Evolutionary conservation across 2,888 invertebrate genomes (phyloP).

Genomic region (Abrostola triplasia): DNA sequence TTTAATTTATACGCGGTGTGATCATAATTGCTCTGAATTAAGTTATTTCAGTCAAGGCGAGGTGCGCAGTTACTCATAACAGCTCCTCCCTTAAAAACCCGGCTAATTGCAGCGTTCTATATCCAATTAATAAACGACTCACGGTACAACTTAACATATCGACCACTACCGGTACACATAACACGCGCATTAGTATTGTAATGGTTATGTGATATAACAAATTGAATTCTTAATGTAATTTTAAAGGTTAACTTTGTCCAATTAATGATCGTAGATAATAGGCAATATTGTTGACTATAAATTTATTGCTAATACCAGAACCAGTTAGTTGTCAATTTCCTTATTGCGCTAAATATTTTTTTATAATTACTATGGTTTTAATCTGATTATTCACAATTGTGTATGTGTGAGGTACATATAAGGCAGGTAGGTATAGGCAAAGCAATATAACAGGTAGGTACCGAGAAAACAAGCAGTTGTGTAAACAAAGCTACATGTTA

Average conservation of each 20-base stretch:
- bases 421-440: slow-evolving; percentile 28
- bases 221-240: slow-evolving; percentile 63
- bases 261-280: slow-evolving; percentile 66
- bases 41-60: slow-evolving; percentile 67
- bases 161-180: slow-evolving; percentile 26
- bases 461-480: slow-evolving; percentile 8
- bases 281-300: slow-evolving; percentile 51
- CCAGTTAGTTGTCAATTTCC: slow-evolving; percentile 42
- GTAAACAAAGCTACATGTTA: neutral
- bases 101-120: slow-evolving; percentile 59
- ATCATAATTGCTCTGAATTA: slow-evolving; percentile 65
- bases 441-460: slow-evolving; percentile 23
- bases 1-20: slow-evolving; percentile 43
- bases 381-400: slow-evolving; percentile 29
- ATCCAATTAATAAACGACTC: slow-evolving; percentile 47
- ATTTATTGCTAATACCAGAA: slow-evolving; percentile 50
- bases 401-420: slow-evolving; percentile 39
- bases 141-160: slow-evolving; percentile 48
- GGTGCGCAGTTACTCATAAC: slow-evolving; percentile 52
- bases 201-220: slow-evolving; percentile 56
- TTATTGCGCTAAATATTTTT: slow-evolving; percentile 41
- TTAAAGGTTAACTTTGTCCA: slow-evolving; percentile 66
- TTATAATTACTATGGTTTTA: slow-evolving; percentile 45
- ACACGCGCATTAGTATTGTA: slow-evolving; percentile 48
- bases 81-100: slow-evolving; percentile 58